phyloP scores from a whole-genome alignment of 2,888 invertebrate species.

The Hoplodrina blanda region DNA sequence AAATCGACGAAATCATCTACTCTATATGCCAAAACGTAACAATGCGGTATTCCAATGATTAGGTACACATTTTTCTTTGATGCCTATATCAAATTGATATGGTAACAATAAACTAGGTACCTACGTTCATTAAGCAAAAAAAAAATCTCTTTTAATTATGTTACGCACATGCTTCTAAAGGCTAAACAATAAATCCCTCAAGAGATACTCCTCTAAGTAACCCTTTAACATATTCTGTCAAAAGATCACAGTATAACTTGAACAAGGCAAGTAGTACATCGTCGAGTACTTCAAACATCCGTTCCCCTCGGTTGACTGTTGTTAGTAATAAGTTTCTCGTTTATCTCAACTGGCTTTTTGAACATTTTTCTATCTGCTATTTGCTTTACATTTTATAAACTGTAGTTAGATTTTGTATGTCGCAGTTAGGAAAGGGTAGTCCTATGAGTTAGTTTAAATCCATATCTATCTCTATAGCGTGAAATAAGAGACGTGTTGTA shows the following conservation, averaged over 20 bases:
- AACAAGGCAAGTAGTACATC: slow-evolving; percentile 50
- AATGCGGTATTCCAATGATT: too few relatives aligned
- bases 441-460: background rate
- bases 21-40: too few relatives aligned
- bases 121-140: background rate
- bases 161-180: background rate
- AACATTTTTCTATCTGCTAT: slow-evolving; percentile 13
- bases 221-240: slow-evolving; percentile 31
- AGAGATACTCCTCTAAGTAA: slow-evolving; percentile 10
- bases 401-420: background rate
- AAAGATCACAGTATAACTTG: slow-evolving; percentile 31
- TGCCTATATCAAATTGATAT: too few relatives aligned
- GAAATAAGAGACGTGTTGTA: too few relatives aligned
- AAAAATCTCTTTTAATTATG: background rate
- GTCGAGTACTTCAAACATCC: slow-evolving; percentile 52
- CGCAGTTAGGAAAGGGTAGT: background rate
- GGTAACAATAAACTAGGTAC: too few relatives aligned
- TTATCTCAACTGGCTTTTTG: slow-evolving; percentile 36
- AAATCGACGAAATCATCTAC: too few relatives aligned
- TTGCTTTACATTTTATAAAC: slow-evolving; percentile 22
- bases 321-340: slow-evolving; percentile 46
- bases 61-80: too few relatives aligned
- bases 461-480: too few relatives aligned
- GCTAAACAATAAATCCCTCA: background rate
- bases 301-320: slow-evolving; percentile 45